phyloP scores from a whole-genome alignment of 2,888 invertebrate genomes.

The Hydroisotoma schaefferi region DNA sequence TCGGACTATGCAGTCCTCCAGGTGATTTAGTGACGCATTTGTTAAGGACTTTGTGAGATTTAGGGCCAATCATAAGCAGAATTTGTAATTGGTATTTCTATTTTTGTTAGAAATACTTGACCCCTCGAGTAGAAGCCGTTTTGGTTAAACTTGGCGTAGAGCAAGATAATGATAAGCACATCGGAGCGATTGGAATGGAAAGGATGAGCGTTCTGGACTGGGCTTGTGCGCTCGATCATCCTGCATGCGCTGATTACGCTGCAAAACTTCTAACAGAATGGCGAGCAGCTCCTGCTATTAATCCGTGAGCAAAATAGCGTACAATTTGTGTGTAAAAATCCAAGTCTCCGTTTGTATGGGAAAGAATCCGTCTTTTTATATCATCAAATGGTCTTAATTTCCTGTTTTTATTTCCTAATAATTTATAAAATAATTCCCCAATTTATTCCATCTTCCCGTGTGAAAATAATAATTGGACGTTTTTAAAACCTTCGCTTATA shows the following conservation, averaged over 20 bases:
- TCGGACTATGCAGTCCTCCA: not conserved
- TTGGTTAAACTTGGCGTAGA: conserved; percentile 15
- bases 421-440: too few relatives aligned
- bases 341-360: too few relatives aligned
- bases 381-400: too few relatives aligned
- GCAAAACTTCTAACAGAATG: conserved; percentile 14
- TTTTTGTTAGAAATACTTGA: conserved; percentile 26
- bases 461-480: too few relatives aligned
- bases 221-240: conserved; percentile 22
- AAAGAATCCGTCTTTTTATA: too few relatives aligned
- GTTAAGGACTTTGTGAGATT: too few relatives aligned
- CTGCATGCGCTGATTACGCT: conserved; percentile 21
- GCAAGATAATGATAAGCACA: conserved; percentile 7
- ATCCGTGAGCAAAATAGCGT: conserved; percentile 16
- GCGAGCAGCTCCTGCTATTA: conserved; percentile 3
- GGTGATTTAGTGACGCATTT: not conserved
- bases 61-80: too few relatives aligned
- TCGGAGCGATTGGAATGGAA: conserved; percentile 19
- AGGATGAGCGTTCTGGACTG: conserved; percentile 28
- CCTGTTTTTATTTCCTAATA: too few relatives aligned
- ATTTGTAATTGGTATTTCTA: too few relatives aligned
- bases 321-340: too few relatives aligned
- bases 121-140: conserved; percentile 19
- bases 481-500: too few relatives aligned
- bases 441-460: too few relatives aligned